Evolutionary conservation across 2,888 invertebrate species (phyloP).

Genomic region (Trichacis sp.): DNA sequence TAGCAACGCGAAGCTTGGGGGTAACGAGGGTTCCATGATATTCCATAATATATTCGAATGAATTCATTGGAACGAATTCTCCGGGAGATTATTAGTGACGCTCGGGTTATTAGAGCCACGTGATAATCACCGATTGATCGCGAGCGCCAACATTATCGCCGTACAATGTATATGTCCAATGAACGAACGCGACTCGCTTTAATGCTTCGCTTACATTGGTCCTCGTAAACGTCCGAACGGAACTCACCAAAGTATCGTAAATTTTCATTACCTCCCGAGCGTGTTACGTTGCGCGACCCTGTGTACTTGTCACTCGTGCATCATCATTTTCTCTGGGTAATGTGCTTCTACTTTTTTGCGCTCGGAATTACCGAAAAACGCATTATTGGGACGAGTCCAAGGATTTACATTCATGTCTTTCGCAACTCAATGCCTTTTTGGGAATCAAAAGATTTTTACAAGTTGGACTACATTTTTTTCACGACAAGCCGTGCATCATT

Average conservation of each 20-base stretch:
- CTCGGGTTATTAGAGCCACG: conserved; percentile 25
- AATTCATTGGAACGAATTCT: conserved; percentile 10
- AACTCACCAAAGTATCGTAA: conserved; percentile 44
- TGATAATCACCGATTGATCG: conserved; percentile 34
- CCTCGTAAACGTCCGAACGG: conserved; percentile 38
- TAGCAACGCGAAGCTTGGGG: neutral
- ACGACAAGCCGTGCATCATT: neutral
- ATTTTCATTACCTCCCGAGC: conserved; percentile 38
- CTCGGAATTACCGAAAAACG: neutral
- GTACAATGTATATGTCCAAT: too few relatives aligned
- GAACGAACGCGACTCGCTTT: conserved; percentile 35
- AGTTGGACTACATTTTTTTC: neutral
- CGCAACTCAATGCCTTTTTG: too few relatives aligned
- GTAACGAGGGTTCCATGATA: neutral
- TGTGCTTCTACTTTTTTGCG: conserved; percentile 18
- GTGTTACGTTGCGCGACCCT: conserved; percentile 26
- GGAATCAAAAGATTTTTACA: neutral
- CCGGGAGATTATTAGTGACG: conserved; percentile 29
- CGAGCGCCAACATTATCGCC: conserved; percentile 31
- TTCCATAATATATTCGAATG: neutral
- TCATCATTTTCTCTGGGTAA: conserved; percentile 36
- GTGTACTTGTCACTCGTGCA: conserved; percentile 33
- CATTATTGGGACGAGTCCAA: too few relatives aligned
- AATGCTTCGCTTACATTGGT: conserved; percentile 42
- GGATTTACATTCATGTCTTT: too few relatives aligned